Evolutionary conservation across 1,140 invertebrate genomes (phyloP), one percentile per base, ranked within the genome.

Genomic region (Acyrthosiphon pisum): DNA sequence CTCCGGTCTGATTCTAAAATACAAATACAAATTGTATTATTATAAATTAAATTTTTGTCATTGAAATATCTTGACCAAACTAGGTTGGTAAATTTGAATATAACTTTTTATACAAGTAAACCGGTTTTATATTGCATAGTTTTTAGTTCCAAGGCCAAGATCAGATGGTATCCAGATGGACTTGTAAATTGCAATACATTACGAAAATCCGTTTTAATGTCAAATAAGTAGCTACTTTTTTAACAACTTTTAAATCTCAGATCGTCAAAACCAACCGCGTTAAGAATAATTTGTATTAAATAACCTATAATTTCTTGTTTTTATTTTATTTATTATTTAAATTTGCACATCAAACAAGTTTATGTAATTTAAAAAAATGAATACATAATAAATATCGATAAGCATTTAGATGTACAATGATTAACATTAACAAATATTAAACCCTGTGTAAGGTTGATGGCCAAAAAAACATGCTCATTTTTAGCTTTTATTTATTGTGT

Each of bases 91-190:
- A n/a, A 48, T 87, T 87, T 48, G 1, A 48, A n/a, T 6, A 30
- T 20, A 48, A 86, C 22, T n/a, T 87, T 50, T 84, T 87, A 18
- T 2, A 48, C 46, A 48, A 9, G 22, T 1, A n/a, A 87, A 87
- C 86, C 86, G 86, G 86, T 87, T 87, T 87, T 22, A 35, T 22
- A 50, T 87, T 87, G 18, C 44, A 87, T 46, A 48, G 86, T 22
- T 48, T 68, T 48, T 48, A 30, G 50, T 87, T 35, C 86, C 86
- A 87, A 87, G 86, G 86, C 30, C 86, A 87, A 87, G 30, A 48
- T 87, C 30, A 87, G 44, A 30, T n/a, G 14, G n/a, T 48, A 83
- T 87, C 86, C 30, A 26, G 7, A 50, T 48, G 46, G 30, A 48
- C 11, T 48, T 48, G 44, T 14, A 87, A 48, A 6, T 48, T 48